Percentiles rank a stretch among this genome's conserved stretches.
These are phyloP conservation scores for Limenitis camilla DNA, from an alignment of 2,888 invertebrate species.

Conservation along the genomic window DNA sequence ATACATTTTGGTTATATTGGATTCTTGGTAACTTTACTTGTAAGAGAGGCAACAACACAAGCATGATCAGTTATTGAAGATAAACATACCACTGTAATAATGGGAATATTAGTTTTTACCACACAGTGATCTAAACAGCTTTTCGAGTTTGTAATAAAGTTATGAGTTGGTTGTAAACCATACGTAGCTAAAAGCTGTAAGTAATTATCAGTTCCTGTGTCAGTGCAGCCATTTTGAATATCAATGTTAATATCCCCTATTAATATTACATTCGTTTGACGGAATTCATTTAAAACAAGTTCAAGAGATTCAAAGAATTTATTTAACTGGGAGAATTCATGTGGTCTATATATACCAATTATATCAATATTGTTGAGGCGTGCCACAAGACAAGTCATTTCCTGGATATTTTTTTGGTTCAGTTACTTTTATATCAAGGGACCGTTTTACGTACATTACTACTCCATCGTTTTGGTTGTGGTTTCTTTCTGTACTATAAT, in stretches of 20 bases:
- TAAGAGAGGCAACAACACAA: too few species aligned
- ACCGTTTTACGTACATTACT: not conserved
- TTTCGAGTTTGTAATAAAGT: not conserved
- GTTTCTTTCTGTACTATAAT: not conserved
- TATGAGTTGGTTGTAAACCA: not conserved
- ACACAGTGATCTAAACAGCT: not conserved
- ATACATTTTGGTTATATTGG: not conserved
- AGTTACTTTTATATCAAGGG: not conserved
- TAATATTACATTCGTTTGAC: not conserved
- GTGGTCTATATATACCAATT: not conserved
- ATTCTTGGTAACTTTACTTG: too few species aligned
- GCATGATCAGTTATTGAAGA: not conserved
- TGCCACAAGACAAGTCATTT: not conserved
- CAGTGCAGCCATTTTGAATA: not conserved
- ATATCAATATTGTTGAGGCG: not conserved
- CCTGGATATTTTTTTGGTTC: not conserved
- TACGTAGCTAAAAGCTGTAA: not conserved
- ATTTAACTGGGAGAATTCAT: not conserved
- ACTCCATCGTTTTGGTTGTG: not conserved
- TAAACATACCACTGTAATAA: not conserved
- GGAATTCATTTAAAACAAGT: not conserved
- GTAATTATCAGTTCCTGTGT: not conserved
- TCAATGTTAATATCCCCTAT: not conserved
- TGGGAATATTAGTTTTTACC: not conserved
- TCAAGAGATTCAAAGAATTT: not conserved